Percentiles rank a stretch among this genome's conserved stretches.
phyloP scores from a whole-genome alignment of 2,888 invertebrate species.

The Siphonodentalium dalli region DNA sequence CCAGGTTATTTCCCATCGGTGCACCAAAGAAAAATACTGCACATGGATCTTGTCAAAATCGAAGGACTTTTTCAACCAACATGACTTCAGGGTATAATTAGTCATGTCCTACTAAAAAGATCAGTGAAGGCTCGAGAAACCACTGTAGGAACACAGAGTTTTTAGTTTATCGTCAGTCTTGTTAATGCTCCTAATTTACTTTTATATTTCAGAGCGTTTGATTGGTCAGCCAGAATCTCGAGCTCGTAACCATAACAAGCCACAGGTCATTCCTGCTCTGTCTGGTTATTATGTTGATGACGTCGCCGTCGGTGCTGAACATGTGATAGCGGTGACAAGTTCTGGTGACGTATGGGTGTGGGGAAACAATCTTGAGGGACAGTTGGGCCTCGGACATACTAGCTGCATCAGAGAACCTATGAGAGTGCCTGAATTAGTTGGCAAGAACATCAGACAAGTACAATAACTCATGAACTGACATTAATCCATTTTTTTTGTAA shows the following conservation, averaged over 20 bases:
- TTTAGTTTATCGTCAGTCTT: background rate
- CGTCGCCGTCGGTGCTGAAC: constrained; percentile 72
- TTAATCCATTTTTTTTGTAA: background rate
- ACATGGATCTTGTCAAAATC: background rate
- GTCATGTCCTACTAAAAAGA: background rate
- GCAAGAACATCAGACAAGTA: constrained; percentile 70
- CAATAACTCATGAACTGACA: constrained; percentile 15
- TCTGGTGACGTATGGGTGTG: constrained; percentile 72
- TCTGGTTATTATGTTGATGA: constrained; percentile 69
- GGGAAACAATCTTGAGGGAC: constrained; percentile 74
- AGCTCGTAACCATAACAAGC: constrained; percentile 67
- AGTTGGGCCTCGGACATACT: constrained; percentile 71
- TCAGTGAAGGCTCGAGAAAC: background rate
- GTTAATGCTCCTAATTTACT: background rate
- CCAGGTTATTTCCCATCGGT: no score
- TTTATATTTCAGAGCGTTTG: constrained; percentile 67
- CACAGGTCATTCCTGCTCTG: constrained; percentile 69
- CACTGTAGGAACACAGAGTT: background rate
- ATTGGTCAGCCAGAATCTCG: constrained; percentile 70
- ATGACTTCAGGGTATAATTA: no score
- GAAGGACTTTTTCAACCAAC: no score
- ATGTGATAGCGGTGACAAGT: constrained; percentile 70
- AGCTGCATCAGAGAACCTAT: constrained; percentile 70
- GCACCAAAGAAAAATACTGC: no score
- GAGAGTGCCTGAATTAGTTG: constrained; percentile 68